These are phyloP conservation scores for Nephrotoma guestfalica DNA, from an alignment of 2,888 invertebrate species.

Conservation along the genomic window DNA sequence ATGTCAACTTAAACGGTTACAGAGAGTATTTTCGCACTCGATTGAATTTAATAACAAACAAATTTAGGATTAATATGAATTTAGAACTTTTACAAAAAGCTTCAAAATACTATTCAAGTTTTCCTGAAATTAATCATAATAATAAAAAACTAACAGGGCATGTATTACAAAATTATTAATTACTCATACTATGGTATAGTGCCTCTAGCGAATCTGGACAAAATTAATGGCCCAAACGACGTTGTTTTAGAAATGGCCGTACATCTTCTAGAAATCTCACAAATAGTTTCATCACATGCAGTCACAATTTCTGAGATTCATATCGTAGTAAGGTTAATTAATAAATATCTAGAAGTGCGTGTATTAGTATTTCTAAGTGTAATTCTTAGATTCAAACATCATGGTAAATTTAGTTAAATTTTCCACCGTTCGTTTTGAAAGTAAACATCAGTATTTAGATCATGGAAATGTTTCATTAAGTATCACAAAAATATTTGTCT, in stretches of 20 bases:
- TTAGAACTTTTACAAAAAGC: not conserved
- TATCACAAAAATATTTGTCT: too few relatives aligned
- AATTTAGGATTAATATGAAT: not conserved
- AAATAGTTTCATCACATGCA: not conserved
- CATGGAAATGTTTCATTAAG: too few relatives aligned
- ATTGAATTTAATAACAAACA: too few relatives aligned
- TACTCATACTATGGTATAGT: constrained; percentile 3
- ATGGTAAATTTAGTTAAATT: not conserved
- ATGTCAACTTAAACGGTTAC: too few relatives aligned
- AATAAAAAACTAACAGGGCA: constrained; percentile 5
- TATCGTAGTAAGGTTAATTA: not conserved
- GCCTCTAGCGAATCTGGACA: not conserved
- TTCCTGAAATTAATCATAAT: constrained; percentile 5
- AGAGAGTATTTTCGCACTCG: too few relatives aligned
- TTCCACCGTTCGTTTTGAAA: not conserved
- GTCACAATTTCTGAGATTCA: not conserved
- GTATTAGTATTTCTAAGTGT: constrained; percentile 9
- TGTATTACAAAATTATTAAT: constrained; percentile 2
- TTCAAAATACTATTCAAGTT: not conserved
- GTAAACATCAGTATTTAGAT: not conserved
- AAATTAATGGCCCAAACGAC: not conserved
- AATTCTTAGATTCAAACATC: constrained; percentile 12
- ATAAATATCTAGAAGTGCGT: constrained; percentile 5
- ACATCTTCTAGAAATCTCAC: not conserved
- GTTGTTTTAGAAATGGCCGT: not conserved